Evolutionary conservation across 1,140 invertebrate species (phyloP).

Genomic region (Mizuhopecten yessoensis): DNA sequence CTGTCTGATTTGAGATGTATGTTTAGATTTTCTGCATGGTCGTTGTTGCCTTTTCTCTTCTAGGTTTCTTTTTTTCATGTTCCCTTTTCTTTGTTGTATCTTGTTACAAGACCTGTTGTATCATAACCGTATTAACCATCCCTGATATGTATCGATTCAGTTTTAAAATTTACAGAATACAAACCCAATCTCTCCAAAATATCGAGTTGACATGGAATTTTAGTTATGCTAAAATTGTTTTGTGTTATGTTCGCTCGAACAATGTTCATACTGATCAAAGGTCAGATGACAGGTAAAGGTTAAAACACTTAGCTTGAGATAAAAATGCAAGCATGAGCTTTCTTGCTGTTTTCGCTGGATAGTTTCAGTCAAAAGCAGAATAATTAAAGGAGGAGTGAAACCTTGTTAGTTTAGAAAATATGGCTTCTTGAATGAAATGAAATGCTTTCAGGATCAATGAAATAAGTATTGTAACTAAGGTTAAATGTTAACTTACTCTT

Average conservation of each 20-base stretch:
- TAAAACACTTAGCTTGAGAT: neutral
- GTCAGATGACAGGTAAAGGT: neutral
- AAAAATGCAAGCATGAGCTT: neutral
- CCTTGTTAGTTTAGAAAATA: too few species aligned
- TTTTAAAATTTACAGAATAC: too few species aligned
- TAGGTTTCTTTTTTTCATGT: slow-evolving; percentile 1
- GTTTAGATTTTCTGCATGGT: neutral
- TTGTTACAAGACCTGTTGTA: neutral
- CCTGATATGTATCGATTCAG: neutral
- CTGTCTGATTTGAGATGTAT: neutral
- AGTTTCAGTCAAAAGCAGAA: neutral
- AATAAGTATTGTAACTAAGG: too few species aligned
- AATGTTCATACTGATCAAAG: neutral
- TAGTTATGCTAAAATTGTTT: neutral
- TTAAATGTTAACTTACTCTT: too few species aligned
- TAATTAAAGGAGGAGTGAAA: too few species aligned
- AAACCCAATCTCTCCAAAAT: neutral
- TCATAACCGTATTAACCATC: neutral
- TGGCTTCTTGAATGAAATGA: too few species aligned
- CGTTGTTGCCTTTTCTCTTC: neutral
- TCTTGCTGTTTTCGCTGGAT: neutral
- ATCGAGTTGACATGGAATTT: neutral
- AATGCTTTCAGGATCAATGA: too few species aligned
- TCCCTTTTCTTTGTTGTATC: neutral
- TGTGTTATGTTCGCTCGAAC: neutral